Evolutionary conservation across 2,113 vertebrate species (phyloP).

Genomic region (Terrapene triunguis): DNA sequence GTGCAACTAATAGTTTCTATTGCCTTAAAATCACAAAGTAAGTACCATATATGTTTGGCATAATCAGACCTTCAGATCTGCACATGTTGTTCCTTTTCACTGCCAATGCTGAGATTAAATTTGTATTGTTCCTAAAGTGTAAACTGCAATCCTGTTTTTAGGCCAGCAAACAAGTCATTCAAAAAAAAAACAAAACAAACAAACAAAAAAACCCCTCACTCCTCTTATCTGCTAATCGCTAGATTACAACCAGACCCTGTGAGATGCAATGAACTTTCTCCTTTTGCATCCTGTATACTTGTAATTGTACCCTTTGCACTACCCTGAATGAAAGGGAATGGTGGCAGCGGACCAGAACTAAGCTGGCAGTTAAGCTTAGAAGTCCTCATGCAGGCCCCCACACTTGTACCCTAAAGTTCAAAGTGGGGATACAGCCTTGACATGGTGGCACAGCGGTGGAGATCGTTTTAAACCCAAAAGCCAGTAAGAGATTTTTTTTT

Average conservation of each 20-base stretch:
- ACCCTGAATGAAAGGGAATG: background rate
- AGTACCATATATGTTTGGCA: slow-evolving; percentile 30
- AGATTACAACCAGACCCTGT: background rate
- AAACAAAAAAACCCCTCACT: background rate
- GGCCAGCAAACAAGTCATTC: slow-evolving; percentile 36
- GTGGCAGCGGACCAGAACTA: no score
- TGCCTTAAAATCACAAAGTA: slow-evolving; percentile 1
- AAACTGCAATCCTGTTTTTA: background rate
- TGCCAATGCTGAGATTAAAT: background rate
- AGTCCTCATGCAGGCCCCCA: no score
- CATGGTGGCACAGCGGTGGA: no score
- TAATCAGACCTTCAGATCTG: slow-evolving; percentile 38
- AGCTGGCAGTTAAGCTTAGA: no score
- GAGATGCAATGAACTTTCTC: background rate
- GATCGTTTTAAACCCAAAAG: no score
- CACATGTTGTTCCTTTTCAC: background rate
- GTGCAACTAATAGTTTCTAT: slow-evolving; percentile 37
- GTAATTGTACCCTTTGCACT: background rate
- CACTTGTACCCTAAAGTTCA: no score
- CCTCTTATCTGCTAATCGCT: background rate
- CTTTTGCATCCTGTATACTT: background rate
- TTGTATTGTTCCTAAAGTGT: slow-evolving; percentile 10
- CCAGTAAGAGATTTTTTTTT: no score
- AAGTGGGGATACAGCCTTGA: no score
- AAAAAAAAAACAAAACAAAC: no score